Conservation (phyloP, 2,113 vertebrate species). For the Stegastes partitus region DNA sequence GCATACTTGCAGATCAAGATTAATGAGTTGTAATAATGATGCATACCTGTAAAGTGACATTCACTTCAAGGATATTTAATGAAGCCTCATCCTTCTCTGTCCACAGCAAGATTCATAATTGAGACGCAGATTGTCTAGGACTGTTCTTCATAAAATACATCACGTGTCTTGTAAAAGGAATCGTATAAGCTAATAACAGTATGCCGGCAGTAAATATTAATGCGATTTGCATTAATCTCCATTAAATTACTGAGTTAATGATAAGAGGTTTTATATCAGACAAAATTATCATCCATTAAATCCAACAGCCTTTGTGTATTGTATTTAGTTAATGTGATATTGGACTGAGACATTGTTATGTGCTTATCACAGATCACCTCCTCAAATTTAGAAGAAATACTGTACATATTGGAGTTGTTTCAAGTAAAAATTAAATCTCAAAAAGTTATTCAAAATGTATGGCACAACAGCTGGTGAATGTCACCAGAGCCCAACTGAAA, state of each 20-base stretch:
- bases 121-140: conserved; percentile 51
- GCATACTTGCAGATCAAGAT: conserved; percentile 76
- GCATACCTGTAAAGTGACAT: conserved; percentile 70
- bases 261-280: conserved; percentile 55
- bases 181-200: conserved; percentile 55
- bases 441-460: conserved; percentile 7
- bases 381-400: not conserved
- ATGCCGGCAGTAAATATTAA: conserved; percentile 62
- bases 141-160: conserved; percentile 62
- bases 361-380: conserved; percentile 16
- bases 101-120: conserved; percentile 55
- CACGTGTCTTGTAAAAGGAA: conserved; percentile 49
- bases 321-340: conserved; percentile 22
- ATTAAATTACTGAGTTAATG: conserved; percentile 58
- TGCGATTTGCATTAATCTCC: conserved; percentile 68
- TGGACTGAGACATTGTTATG: conserved; percentile 26
- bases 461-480: not conserved
- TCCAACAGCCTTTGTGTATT: conserved; percentile 43
- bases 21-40: conserved; percentile 81
- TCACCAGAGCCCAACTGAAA: not conserved
- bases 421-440: conserved; percentile 5
- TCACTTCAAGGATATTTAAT: conserved; percentile 76
- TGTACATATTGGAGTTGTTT: conserved; percentile 1
- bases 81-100: conserved; percentile 59
- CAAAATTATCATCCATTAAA: conserved; percentile 43